Evolutionary conservation across 2,797 vertebrate species (phyloP), one percentile per base, ranked within the genome.

Genomic region (Parauchenoglanis punctatus): DNA sequence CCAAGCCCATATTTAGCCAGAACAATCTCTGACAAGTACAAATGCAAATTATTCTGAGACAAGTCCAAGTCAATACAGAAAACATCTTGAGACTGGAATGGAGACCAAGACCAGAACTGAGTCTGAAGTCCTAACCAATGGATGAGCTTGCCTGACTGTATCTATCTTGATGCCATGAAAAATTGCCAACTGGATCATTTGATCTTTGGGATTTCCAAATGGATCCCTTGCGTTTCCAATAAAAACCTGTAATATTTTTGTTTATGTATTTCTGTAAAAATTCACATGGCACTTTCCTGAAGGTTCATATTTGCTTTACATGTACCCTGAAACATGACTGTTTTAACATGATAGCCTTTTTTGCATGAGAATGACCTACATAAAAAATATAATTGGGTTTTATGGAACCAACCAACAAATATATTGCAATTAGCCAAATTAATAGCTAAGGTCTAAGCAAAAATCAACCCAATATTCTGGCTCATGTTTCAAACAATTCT

Each of bases 401-500:
- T 40, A 80, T 59, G 56, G 11, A 44, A 63, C 35, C 35, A 46
- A n/a, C 23, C 40, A 44, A 61, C 11, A 80, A 59, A 59, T 7
- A 23, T 44, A 25, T 18, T 35, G n/a, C 52, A 78, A 20, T 58
- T 63, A 82, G 35, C 80, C 59, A 49, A 65, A 65, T 82, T 49
- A 65, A 25, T 44, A 13, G 58, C 23, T 61, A 81, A 25, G 10
- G 35, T 46, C 58, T 63, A 58, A 17, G 44, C 46, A 83, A 20
- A 83, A 83, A 83, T 82, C 25, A 67, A 67, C 11, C 44, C 25
- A 83, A 67, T 58, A 61, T 81, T 35, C 18, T 23, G 56, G 54
- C 56, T 56, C 54, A 80, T 59, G 80, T 20, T 40, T 35, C 28
- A 35, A 20, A 31, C 54, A 31, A 35, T 58, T 81, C n/a, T 82